Evolutionary conservation across 2,797 vertebrate genomes (phyloP), one percentile per base, ranked within the genome.

Genomic region (Naso thynnoides): DNA sequence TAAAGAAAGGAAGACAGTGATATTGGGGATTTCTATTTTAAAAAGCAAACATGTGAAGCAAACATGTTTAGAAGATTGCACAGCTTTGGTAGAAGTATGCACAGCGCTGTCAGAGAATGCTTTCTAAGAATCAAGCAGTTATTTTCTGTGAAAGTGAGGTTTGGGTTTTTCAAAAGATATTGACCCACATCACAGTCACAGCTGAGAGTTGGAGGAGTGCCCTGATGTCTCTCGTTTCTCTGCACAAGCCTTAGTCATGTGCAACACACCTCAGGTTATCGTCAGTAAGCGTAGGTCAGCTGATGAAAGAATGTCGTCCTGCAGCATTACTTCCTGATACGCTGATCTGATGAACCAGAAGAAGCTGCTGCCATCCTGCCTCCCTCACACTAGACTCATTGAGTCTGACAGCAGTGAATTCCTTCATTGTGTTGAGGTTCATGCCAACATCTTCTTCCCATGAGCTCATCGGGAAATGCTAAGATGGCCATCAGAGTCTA

Each of bases 321-420:
- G 81, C 78, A 57, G 53, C 88, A 88, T 91, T 91, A 85, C 81
- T 78, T 5, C 48, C 60, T 16, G 53, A 67, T 68, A 64, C 75
- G 27, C 76, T 24, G 18, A 71, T 47, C 27, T 33, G 26, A 50
- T 63, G 50, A 74, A n/a, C 6, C 39, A 7, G 70, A 86, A 76
- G 44, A 61, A 33, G 33, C 50, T 1, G 4, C 76, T 48, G 45
- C 52, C 47, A 39, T 36, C 29, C 44, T 26, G 16, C 38, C 53
- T 73, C 33, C 52, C 23, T 83, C 77, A 63, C 72, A 72, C 74
- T 74, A 48, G 8, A 7, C 44, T 56, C 18, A 23, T 14, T 0
- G 0, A 44, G 61, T 31, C 47, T 29, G 19, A 53, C 55, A 2
- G 27, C 47, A 0, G 2, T 68, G 74, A 80, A 63, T 59, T 29